Evolutionary conservation across 2,113 vertebrate species (phyloP).

Genomic region (Pygathrix nemaeus): DNA sequence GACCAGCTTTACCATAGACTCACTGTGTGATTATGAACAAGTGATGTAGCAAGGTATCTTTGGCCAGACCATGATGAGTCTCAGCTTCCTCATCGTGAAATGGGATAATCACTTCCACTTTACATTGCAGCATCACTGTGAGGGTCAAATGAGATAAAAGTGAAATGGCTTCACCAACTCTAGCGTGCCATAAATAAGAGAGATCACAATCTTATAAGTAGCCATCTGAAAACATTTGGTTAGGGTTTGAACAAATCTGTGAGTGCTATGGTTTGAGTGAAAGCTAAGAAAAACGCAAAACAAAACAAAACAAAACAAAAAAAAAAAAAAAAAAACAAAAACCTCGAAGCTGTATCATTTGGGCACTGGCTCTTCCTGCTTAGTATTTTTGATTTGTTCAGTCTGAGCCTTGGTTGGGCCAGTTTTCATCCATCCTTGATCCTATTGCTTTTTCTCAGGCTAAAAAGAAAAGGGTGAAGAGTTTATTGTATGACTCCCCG

Average conservation of each 20-base stretch:
- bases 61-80: not conserved
- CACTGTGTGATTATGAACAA: not conserved
- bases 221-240: not conserved
- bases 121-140: fast-evolving
- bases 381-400: not conserved
- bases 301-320: not conserved
- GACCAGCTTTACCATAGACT: not conserved
- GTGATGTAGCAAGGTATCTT: not conserved
- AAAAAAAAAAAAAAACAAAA: not conserved
- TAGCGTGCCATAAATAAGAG: fast-evolving
- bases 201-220: not conserved
- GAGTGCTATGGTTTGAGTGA: not conserved
- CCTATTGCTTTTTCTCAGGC: not conserved
- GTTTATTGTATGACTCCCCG: not conserved
- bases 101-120: not conserved
- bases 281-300: not conserved
- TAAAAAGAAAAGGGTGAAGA: not conserved
- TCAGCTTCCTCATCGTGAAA: not conserved
- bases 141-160: not conserved
- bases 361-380: not conserved
- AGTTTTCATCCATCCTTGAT: not conserved
- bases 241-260: not conserved
- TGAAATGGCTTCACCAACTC: not conserved
- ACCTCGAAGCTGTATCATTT: not conserved
- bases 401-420: not conserved